phyloP scores from a whole-genome alignment of 2,113 vertebrate species.

The Colinus virginianus region DNA sequence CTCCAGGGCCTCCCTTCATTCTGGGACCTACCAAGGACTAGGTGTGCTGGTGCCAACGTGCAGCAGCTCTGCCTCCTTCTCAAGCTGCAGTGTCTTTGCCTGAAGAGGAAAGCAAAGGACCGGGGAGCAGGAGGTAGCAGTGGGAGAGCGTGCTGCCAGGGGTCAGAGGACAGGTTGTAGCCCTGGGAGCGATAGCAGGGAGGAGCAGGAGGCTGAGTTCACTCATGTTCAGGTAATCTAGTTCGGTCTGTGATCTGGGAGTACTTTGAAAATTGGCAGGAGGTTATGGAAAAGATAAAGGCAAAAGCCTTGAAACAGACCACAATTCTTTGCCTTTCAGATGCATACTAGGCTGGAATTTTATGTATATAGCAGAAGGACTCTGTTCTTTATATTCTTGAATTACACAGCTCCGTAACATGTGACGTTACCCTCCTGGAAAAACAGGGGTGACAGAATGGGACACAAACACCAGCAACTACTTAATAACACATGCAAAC shows the following conservation, averaged over 20 bases:
- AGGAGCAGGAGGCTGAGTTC: background rate
- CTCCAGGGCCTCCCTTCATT: fast-evolving
- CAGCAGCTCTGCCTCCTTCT: background rate
- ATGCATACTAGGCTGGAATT: conserved; percentile 29
- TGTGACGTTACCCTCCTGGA: background rate
- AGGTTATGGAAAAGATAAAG: conserved; percentile 39
- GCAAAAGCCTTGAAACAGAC: conserved; percentile 53
- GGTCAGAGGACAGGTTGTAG: background rate
- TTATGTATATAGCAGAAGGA: background rate
- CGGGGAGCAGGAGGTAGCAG: fast-evolving
- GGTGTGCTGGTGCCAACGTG: background rate
- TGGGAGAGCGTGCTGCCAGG: background rate
- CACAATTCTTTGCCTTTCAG: conserved; percentile 39
- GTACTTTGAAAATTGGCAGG: conserved; percentile 52
- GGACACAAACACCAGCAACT: background rate
- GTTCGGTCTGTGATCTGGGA: background rate
- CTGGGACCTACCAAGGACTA: background rate
- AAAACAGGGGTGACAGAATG: background rate
- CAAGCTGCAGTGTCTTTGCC: background rate
- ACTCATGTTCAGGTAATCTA: background rate
- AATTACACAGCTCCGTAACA: background rate
- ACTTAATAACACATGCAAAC: background rate
- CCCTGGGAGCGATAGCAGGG: background rate
- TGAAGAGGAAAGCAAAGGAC: background rate
- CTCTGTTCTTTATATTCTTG: conserved; percentile 15